A percentile compares a stretch with the other conserved stretches of the same genome.
These are phyloP conservation scores for Anthophora plumipes DNA, from an alignment of 2,888 invertebrate species.

Conservation along the genomic window DNA sequence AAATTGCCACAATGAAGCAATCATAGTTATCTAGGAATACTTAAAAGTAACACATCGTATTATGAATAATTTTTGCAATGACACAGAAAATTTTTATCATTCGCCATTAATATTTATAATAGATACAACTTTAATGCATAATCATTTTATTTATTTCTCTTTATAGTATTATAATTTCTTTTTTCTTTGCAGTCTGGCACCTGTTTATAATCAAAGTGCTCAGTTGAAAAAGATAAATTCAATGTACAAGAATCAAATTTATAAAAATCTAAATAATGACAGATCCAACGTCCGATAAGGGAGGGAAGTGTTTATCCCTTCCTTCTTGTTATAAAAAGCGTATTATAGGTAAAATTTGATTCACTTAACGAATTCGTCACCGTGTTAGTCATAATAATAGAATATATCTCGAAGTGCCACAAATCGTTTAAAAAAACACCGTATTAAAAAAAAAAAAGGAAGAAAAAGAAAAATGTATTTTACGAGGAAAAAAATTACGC, in stretches of 20 bases:
- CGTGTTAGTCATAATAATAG: constrained; percentile 32
- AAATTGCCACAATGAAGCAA: background rate
- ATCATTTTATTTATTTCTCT: constrained; percentile 20
- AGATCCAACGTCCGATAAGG: background rate
- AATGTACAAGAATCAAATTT: constrained; percentile 2
- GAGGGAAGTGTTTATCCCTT: constrained; percentile 1
- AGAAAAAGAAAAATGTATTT: background rate
- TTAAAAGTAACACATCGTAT: background rate
- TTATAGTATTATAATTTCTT: constrained; percentile 5
- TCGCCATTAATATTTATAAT: constrained; percentile 47
- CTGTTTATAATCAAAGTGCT: constrained; percentile 26
- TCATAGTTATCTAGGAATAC: background rate
- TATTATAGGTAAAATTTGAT: constrained; percentile 29
- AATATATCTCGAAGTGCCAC: constrained; percentile 4
- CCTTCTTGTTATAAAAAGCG: constrained; percentile 22
- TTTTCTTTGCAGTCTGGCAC: constrained; percentile 35
- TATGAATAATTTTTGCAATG: constrained; percentile 2
- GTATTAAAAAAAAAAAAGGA: constrained; percentile 25
- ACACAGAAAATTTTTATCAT: constrained; percentile 27
- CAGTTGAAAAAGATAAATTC: constrained; percentile 42
- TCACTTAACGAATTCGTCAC: constrained; percentile 1
- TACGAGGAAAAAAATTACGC: no score
- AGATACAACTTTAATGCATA: constrained; percentile 19
- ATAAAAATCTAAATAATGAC: constrained; percentile 17
- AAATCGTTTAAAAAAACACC: constrained; percentile 20